Conservation (phyloP, 2,888 invertebrate genomes). For the Chrysopilus asiliformis region DNA sequence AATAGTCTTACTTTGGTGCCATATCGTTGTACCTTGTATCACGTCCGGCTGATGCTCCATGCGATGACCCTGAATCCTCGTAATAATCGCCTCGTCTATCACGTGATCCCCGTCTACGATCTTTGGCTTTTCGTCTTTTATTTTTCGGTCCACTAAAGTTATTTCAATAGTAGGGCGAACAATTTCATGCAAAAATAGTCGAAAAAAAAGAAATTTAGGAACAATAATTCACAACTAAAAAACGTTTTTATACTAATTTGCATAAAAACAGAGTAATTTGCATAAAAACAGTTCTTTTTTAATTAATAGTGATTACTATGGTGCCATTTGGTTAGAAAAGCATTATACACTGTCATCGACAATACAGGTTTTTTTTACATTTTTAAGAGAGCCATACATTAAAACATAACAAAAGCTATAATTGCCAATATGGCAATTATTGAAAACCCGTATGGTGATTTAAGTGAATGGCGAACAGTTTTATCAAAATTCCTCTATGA, state of each 20-base stretch:
- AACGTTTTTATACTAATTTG: not conserved
- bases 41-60: constrained; percentile 38
- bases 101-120: constrained; percentile 28
- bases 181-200: not conserved
- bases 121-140: constrained; percentile 35
- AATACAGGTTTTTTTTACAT: no score
- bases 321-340: no score
- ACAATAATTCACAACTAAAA: not conserved
- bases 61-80: constrained; percentile 37
- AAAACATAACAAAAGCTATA: no score
- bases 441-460: no score
- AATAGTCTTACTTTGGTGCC: constrained; percentile 67
- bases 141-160: constrained; percentile 32
- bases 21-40: constrained; percentile 72
- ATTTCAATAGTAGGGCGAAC: not conserved
- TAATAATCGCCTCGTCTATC: constrained; percentile 36
- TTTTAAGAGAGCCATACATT: no score
- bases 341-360: no score
- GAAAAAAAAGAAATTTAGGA: not conserved
- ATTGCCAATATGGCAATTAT: no score
- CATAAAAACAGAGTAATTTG: not conserved
- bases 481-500: no score
- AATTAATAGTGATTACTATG: no score
- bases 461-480: no score
- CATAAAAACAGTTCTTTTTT: no score